Conservation (phyloP, 2,888 invertebrate species). For the Terebella lapidaria region DNA sequence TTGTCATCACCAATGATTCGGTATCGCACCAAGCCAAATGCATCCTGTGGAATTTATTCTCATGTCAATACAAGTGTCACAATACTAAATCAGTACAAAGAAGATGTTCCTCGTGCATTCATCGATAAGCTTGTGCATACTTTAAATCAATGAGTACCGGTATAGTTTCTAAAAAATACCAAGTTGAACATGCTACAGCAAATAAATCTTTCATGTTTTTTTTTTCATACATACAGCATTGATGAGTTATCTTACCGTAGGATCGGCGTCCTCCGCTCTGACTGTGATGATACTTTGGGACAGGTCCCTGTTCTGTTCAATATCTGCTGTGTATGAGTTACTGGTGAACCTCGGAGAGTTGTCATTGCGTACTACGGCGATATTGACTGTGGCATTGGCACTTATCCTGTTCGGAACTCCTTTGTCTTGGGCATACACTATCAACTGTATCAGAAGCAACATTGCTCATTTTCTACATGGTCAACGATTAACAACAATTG, state of each 20-base stretch:
- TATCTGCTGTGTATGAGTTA: conserved; percentile 11
- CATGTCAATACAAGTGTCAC: no score
- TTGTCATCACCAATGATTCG: conserved; percentile 33
- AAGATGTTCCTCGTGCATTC: neutral
- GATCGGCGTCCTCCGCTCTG: conserved; percentile 35
- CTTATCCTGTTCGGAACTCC: conserved; percentile 18
- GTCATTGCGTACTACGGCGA: conserved; percentile 38
- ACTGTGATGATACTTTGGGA: conserved; percentile 30
- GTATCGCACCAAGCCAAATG: conserved; percentile 25
- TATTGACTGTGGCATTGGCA: conserved; percentile 27
- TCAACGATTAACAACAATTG: no score
- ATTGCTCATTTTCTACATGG: no score
- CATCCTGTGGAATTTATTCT: conserved; percentile 15
- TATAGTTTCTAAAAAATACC: no score
- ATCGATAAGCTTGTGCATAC: neutral
- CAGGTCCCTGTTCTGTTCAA: conserved; percentile 27
- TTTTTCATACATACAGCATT: no score
- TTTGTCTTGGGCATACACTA: conserved; percentile 17
- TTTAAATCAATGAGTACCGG: no score
- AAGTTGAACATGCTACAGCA: no score
- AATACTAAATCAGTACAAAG: no score
- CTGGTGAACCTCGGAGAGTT: conserved; percentile 30
- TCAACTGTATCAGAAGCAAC: conserved; percentile 7
- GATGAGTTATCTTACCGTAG: conserved; percentile 35
- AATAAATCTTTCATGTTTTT: no score